phyloP scores from a whole-genome alignment of 2,888 invertebrate species.

The Coelogynopora nodosa region DNA sequence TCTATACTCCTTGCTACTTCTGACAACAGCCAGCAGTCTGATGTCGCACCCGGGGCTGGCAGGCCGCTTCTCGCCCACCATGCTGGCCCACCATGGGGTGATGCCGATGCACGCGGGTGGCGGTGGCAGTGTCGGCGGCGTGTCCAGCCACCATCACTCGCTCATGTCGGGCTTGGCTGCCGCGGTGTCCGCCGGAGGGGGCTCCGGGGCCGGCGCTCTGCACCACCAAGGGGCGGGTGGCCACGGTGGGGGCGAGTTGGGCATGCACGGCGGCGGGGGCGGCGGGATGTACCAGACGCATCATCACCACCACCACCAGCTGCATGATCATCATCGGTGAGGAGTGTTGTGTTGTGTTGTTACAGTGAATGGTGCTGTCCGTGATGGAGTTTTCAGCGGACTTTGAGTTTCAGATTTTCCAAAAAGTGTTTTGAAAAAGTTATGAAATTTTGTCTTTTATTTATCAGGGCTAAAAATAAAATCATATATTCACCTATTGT shows the following conservation, averaged over 20 bases:
- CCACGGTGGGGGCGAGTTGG: background rate
- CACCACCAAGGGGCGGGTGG: background rate
- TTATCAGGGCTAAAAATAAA: too few relatives aligned
- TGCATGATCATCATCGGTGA: background rate
- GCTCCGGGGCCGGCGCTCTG: background rate
- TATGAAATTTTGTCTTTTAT: too few relatives aligned
- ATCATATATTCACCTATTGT: too few relatives aligned
- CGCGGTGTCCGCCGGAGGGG: background rate
- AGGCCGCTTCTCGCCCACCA: conserved; percentile 38
- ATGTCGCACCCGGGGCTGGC: conserved; percentile 7
- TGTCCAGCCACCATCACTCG: background rate
- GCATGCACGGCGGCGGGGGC: background rate
- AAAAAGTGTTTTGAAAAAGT: too few relatives aligned
- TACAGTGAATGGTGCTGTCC: too few relatives aligned
- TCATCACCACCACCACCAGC: background rate
- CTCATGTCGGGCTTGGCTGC: conserved; percentile 8
- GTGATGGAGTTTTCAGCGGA: too few relatives aligned
- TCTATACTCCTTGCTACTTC: too few relatives aligned
- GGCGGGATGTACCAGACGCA: background rate
- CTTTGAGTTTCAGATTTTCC: too few relatives aligned
- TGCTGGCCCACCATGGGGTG: conserved; percentile 18
- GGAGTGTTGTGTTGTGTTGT: too few relatives aligned
- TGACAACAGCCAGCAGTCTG: background rate
- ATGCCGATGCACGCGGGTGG: background rate
- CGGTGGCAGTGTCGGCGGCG: background rate